phyloP scores from a whole-genome alignment of 37 sponge, comb jelly and placozoan species.

The Tethya wilhelma region DNA sequence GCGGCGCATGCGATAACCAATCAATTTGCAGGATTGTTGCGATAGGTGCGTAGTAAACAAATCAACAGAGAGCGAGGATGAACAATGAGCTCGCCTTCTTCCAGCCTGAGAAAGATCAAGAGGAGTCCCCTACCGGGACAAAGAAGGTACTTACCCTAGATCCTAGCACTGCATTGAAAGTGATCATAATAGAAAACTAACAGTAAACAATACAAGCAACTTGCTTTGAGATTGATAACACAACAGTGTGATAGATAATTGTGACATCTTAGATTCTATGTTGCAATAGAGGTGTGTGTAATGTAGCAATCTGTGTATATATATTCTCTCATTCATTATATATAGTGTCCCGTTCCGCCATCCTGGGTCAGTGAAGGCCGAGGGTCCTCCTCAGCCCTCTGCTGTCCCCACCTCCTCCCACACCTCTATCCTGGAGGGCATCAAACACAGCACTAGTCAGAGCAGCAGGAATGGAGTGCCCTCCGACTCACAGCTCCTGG shows the following conservation, averaged over 20 bases:
- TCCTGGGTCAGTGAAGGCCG: neutral
- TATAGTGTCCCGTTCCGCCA: constrained; percentile 39
- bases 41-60: too few relatives aligned
- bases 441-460: neutral
- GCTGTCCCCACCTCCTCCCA: too few relatives aligned
- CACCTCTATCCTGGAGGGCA: neutral
- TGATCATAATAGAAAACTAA: too few relatives aligned
- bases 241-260: neutral
- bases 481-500: constrained; percentile 65
- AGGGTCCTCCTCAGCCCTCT: neutral
- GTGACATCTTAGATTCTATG: neutral
- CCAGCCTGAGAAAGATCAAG: constrained; percentile 64
- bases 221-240: too few relatives aligned
- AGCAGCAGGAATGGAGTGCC: neutral
- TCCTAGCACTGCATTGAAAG: neutral
- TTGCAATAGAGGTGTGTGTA: neutral
- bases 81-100: constrained; percentile 65
- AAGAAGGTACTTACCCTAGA: neutral
- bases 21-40: too few relatives aligned
- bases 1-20: too few relatives aligned
- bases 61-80: too few relatives aligned
- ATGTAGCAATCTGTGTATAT: neutral
- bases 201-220: too few relatives aligned
- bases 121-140: constrained; percentile 56
- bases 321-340: neutral